A percentile compares a stretch with the other conserved stretches of the same genome.
These are phyloP conservation scores for Nicator chloris DNA, from an alignment of 2,113 vertebrate genomes.

Conservation along the genomic window DNA sequence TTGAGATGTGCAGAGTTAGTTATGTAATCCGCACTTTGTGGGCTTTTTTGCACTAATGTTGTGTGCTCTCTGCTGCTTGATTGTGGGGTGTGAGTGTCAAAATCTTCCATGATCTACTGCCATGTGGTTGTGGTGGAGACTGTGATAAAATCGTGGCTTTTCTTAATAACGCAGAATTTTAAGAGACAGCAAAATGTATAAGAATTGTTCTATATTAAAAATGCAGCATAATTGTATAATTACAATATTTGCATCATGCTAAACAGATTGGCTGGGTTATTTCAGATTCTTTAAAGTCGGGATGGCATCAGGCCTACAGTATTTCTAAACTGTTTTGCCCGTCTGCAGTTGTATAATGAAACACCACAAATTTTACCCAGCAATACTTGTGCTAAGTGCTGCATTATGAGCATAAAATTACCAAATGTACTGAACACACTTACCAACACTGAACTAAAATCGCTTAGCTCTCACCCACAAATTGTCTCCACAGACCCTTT, in stretches of 20 bases:
- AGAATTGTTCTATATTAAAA: constrained; percentile 66
- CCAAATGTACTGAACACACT: constrained; percentile 47
- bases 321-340: constrained; percentile 46
- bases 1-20: background rate
- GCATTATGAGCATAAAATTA: constrained; percentile 52
- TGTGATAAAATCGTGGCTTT: constrained; percentile 2
- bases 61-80: constrained; percentile 11
- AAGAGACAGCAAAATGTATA: constrained; percentile 49
- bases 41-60: background rate
- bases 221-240: constrained; percentile 62
- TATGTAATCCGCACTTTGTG: constrained; percentile 17
- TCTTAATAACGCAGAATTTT: constrained; percentile 39
- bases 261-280: constrained; percentile 60
- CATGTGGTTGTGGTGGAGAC: background rate
- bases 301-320: constrained; percentile 53
- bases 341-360: constrained; percentile 54
- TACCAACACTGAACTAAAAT: constrained; percentile 47
- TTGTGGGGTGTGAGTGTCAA: constrained; percentile 34
- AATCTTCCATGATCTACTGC: constrained; percentile 11
- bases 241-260: constrained; percentile 57
- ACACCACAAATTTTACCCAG: constrained; percentile 58
- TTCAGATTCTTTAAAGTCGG: constrained; percentile 63
- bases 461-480: constrained; percentile 42
- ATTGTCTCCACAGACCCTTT: constrained; percentile 58
- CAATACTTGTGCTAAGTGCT: constrained; percentile 63